Conservation (phyloP, 2,888 invertebrate genomes). For the Drosophila anceps region DNA sequence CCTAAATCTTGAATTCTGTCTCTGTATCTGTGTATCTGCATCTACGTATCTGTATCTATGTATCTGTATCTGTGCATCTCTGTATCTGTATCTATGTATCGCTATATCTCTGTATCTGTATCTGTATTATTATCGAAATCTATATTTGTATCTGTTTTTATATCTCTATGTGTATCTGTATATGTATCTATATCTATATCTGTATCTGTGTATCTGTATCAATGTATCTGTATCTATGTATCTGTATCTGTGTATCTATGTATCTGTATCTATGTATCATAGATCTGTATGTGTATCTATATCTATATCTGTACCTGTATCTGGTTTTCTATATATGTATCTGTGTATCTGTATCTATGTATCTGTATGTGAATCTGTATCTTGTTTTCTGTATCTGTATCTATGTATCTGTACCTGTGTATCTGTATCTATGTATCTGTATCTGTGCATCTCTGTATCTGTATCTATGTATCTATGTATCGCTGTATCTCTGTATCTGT, state of each 20-base stretch:
- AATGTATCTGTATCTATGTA: conserved; percentile 16
- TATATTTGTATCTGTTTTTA: background rate
- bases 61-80: conserved; percentile 19
- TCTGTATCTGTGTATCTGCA: conserved; percentile 4
- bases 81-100: conserved; percentile 10
- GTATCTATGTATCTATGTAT: too few relatives aligned
- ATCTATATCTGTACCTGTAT: background rate
- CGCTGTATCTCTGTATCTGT: too few relatives aligned
- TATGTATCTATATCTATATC: conserved; percentile 1
- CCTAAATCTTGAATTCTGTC: too few relatives aligned
- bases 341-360: background rate
- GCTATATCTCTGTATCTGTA: background rate
- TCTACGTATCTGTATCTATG: background rate
- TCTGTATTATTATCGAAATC: background rate
- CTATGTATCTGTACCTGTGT: background rate
- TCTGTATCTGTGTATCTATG: background rate
- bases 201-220: background rate
- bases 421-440: too few relatives aligned
- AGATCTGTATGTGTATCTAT: conserved; percentile 4
- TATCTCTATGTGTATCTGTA: conserved; percentile 11
- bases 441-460: too few relatives aligned
- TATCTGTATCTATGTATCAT: background rate
- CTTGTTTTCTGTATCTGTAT: conserved; percentile 6
- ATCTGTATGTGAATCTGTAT: conserved; percentile 7
- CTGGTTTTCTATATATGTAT: background rate